phyloP scores from a whole-genome alignment of 2,797 vertebrate species.

The Cercopithecus mitis region DNA sequence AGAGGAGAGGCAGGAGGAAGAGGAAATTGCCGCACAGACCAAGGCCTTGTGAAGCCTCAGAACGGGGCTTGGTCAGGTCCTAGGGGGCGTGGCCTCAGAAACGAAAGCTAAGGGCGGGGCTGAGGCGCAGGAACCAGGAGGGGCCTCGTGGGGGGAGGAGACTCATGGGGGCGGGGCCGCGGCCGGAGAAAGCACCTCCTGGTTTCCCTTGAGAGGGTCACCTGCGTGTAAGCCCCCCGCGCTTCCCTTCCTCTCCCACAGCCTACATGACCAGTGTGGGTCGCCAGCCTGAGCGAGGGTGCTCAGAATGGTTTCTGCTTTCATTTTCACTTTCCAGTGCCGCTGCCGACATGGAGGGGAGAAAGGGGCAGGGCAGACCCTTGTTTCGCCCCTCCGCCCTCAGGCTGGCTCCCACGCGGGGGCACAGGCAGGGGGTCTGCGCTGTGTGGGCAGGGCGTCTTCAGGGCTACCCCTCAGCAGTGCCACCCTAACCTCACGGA shows the following conservation, averaged over 20 bases:
- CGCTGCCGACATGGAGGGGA: neutral
- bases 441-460: too few relatives aligned
- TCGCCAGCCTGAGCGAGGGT: neutral
- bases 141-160: neutral
- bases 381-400: neutral
- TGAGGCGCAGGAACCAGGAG: rapidly evolving
- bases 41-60: rapidly evolving
- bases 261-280: neutral
- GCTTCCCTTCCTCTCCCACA: neutral
- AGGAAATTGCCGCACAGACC: rapidly evolving
- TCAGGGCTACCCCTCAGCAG: neutral
- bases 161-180: rapidly evolving
- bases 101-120: too few relatives aligned
- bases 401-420: too few relatives aligned
- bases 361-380: neutral
- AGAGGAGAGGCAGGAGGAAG: rapidly evolving
- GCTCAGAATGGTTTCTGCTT: neutral
- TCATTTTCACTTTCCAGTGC: neutral
- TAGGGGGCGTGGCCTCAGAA: neutral
- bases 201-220: neutral
- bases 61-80: rapidly evolving
- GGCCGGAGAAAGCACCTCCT: neutral
- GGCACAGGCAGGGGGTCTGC: neutral
- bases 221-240: rapidly evolving
- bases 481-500: neutral